These are phyloP conservation scores for Myodes glareolus DNA, from an alignment of 2,113 vertebrate species.

Conservation along the genomic window DNA sequence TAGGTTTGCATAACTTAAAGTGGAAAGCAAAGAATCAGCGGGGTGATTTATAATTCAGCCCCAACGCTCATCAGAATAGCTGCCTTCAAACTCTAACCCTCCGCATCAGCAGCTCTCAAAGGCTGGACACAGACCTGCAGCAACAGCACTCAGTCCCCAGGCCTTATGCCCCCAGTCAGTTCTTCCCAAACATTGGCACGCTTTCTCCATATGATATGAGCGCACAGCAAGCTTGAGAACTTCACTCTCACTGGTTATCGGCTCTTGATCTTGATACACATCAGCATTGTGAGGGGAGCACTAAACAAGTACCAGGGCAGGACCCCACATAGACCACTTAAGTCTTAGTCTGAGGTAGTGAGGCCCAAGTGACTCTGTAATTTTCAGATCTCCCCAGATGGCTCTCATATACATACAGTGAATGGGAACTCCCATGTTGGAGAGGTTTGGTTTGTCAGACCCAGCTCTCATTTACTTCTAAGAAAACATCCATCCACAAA, in stretches of 20 bases:
- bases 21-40: slow-evolving; percentile 33
- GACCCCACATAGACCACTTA: not conserved
- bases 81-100: not conserved
- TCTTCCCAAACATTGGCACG: not conserved
- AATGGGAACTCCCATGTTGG: not conserved
- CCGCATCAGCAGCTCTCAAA: not conserved
- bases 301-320: not conserved
- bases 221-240: not conserved
- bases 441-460: not conserved
- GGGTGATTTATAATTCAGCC: slow-evolving; percentile 35
- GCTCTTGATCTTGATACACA: not conserved
- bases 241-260: not conserved
- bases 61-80: not conserved
- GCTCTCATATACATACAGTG: not conserved
- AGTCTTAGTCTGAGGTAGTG: not conserved
- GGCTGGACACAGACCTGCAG: too few species aligned
- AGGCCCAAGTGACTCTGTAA: not conserved
- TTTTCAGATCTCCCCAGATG: not conserved
- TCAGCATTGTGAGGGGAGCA: not conserved
- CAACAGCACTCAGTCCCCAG: not conserved
- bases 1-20: slow-evolving; percentile 49
- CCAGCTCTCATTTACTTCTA: not conserved
- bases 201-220: not conserved
- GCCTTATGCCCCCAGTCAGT: rapidly evolving
- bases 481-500: not conserved